phyloP scores from a whole-genome alignment of 1,140 invertebrate genomes.

The Drosophila mauritiana region DNA sequence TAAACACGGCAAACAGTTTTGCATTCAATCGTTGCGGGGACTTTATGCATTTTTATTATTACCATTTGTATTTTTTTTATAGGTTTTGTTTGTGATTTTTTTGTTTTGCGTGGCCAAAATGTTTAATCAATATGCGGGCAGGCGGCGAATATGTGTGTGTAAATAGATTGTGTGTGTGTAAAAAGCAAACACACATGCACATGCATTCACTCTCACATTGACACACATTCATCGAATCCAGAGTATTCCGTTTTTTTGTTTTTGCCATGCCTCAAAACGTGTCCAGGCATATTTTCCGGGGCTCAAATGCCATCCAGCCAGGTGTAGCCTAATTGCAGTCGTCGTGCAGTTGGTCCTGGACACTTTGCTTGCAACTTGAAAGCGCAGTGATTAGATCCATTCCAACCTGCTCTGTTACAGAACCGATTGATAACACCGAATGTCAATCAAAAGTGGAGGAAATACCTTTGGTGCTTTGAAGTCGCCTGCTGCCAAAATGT shows the following conservation, averaged over 20 bases:
- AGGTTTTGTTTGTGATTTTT: conserved; percentile 36
- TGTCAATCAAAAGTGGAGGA: conserved; percentile 14
- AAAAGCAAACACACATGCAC: conserved; percentile 12
- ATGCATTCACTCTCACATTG: conserved; percentile 26
- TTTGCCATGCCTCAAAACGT: conserved; percentile 28
- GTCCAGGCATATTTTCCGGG: conserved; percentile 32
- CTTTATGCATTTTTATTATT: conserved; percentile 27
- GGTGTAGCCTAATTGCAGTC: conserved; percentile 27
- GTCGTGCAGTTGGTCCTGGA: conserved; percentile 1
- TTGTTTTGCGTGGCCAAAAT: conserved; percentile 67
- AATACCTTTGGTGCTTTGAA: conserved; percentile 22
- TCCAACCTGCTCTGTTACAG: too few relatives aligned
- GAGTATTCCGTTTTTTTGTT: conserved; percentile 6
- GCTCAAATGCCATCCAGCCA: conserved; percentile 18
- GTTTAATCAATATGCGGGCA: conserved; percentile 80
- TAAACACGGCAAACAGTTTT: conserved; percentile 18
- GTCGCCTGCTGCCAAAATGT: conserved; percentile 29
- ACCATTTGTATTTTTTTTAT: not conserved
- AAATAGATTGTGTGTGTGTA: conserved; percentile 18
- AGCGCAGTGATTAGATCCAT: not conserved
- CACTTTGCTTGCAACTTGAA: too few relatives aligned
- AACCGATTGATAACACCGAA: not conserved
- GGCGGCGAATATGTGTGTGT: conserved; percentile 28
- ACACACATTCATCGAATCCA: conserved; percentile 36
- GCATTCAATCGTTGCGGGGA: conserved; percentile 18